phyloP scores from a whole-genome alignment of 2,888 invertebrate species.

The Lasioglossum leucozonium region DNA sequence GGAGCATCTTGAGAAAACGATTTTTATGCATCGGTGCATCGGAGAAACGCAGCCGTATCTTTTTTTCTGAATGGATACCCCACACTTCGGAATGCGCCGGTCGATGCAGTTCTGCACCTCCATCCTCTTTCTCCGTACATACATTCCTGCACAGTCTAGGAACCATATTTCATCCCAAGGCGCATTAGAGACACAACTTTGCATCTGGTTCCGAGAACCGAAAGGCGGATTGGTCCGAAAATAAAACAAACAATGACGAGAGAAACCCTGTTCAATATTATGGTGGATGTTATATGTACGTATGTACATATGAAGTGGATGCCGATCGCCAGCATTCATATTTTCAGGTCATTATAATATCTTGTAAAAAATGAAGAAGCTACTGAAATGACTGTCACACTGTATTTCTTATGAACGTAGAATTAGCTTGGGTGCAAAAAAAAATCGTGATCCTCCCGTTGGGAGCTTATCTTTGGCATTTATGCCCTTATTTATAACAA shows the following conservation, averaged over 20 bases:
- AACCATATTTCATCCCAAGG: not conserved
- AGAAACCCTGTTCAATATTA: not conserved
- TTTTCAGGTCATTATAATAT: not conserved
- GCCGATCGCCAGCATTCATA: not conserved
- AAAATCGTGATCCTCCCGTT: not conserved
- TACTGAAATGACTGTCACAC: not conserved
- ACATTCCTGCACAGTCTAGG: not conserved
- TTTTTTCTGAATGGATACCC: not conserved
- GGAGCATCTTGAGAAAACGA: not conserved
- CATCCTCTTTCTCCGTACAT: not conserved
- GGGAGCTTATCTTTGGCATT: not conserved
- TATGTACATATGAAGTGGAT: not conserved
- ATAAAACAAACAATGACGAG: not conserved
- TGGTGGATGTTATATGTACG: not conserved
- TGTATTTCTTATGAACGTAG: not conserved
- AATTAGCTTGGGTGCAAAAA: not conserved
- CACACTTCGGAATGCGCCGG: not conserved
- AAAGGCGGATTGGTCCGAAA: conserved; percentile 3
- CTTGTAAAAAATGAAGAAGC: not conserved
- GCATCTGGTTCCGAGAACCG: conserved; percentile 26
- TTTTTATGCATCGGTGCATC: not conserved
- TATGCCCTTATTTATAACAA: not conserved
- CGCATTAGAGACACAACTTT: not conserved
- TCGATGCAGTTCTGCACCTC: not conserved
- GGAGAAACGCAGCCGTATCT: not conserved